Evolutionary conservation across 2,888 invertebrate genomes (phyloP), one percentile per base, ranked within the genome.

Genomic region (Anoncus sp.): DNA sequence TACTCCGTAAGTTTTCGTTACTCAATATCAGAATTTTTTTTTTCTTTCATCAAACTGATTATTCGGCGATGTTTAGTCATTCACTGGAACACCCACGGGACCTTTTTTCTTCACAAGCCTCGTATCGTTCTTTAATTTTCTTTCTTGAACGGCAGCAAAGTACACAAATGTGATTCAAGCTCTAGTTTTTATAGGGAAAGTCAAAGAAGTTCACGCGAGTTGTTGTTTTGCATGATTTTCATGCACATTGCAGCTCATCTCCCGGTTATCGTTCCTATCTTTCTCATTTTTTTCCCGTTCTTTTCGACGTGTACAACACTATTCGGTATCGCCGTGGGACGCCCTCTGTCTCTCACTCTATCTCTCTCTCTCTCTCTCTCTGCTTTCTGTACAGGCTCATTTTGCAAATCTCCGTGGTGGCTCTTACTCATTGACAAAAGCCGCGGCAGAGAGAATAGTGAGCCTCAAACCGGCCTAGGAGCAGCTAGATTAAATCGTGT

Each of bases 401-500:
- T n/a, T n/a, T n/a, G n/a, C n/a, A n/a, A n/a, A n/a, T n/a, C n/a
- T n/a, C n/a, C n/a, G n/a, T n/a, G n/a, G n/a, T n/a, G 14, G 65
- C 24, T 35, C 40, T 14, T 66, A 40, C 47, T 71, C 53, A 27
- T 57, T 63, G 45, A 47, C 57, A 51, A 59, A 70, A 47, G 18
- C 62, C 12, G 20, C 22, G 24, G 7, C 71, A 79, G 62, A 22
- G 40, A 57, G 45, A 27, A 67, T 40, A 57, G 82, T 84, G 86
- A 31, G 31, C 31, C 31, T 83, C 77, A 84, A 83, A 86, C 85
- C 82, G 80, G 85, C 31, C 79, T 79, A 83, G 31, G 12, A 18
- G 62, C 60, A 40, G 47, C 60, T 84, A 88, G 87, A 89, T 89
- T 89, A 87, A 89, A 88, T 88, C 88, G 85, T 80, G 7, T 31